Base-by-base conservation (phyloP, 2,113 vertebrate genomes). In the Cephalopterus ornatus region DNA sequence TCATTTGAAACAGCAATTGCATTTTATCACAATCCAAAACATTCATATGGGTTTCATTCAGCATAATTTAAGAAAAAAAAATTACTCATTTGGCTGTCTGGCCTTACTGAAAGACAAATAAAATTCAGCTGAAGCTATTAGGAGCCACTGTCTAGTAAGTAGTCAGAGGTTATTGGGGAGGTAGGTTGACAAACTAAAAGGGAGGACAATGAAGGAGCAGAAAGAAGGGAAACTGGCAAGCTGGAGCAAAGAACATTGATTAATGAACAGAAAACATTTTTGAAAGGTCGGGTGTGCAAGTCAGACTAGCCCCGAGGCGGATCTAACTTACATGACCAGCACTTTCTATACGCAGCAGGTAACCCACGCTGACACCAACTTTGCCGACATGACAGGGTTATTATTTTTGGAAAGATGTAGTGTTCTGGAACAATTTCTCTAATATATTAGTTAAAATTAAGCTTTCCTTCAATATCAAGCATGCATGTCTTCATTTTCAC, bases 361-460 rank as follows among this genome's bases (percentile, higher is more conserved):
- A 98, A 98, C 96, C 97, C 97, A 95, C 94, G 95, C 95, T 97
- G 96, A 98, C 97, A 98, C 95, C 37, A 89, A 97, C 96, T 97
- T 93, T 97, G 95, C 95, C 39, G 77, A 97, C 96, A 98, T 98
- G 96, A 97, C 94, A 96, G 91, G 92, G 94, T 96, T 98, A 97
- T 98, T 98, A 97, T 98, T 98, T 97, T 97, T 97, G 96, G 96
- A 97, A 97, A 95, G 88, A 96, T 96, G 91, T 96, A 96, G 89
- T 44, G 85, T 97, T 98, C 97, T 98, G 97, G 95, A 98, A 97
- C 92, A 97, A 95, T 97, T 98, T 97, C 84, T 97, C 71, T 96
- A 96, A 97, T 96, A 92, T 91, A 96, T 97, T 96, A 94, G 96
- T 97, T 96, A 97, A 97, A 97, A 97, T 89, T 81, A 87, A 92